phyloP scores from a whole-genome alignment of 2,113 vertebrate genomes.

The Protobothrops flavoviridis region DNA sequence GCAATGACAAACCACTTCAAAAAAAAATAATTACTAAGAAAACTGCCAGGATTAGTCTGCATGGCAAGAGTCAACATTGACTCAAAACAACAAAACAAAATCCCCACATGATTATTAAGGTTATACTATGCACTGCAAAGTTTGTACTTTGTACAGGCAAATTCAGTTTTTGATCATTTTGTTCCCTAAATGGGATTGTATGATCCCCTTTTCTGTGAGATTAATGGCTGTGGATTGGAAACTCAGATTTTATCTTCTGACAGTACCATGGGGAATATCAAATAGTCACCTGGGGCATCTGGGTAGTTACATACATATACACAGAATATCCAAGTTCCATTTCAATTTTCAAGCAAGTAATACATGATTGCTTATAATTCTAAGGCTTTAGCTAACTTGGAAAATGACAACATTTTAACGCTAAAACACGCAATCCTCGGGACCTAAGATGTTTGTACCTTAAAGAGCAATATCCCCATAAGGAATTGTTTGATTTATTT shows the following conservation, averaged over 20 bases:
- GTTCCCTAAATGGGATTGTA: neutral
- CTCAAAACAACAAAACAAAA: neutral
- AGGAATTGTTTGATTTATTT: neutral
- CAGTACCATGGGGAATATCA: neutral
- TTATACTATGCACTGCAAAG: neutral
- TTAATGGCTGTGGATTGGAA: neutral
- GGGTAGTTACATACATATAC: neutral
- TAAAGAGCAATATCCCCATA: neutral
- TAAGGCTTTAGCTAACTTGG: neutral
- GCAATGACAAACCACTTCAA: neutral
- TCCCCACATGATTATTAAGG: neutral
- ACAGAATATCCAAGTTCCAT: neutral
- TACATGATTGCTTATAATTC: neutral
- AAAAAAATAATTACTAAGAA: neutral
- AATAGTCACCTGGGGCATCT: neutral
- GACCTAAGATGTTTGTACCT: neutral
- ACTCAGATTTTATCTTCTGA: neutral
- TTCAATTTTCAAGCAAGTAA: neutral
- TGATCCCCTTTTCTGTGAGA: neutral
- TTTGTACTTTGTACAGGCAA: neutral
- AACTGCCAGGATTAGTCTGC: neutral
- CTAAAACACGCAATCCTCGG: neutral
- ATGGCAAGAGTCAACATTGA: neutral
- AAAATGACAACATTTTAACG: neutral
- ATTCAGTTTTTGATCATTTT: neutral